Evolutionary conservation across 2,113 vertebrate species (phyloP), one percentile per base, ranked within the genome.

Genomic region (Leucopsar rothschildi): DNA sequence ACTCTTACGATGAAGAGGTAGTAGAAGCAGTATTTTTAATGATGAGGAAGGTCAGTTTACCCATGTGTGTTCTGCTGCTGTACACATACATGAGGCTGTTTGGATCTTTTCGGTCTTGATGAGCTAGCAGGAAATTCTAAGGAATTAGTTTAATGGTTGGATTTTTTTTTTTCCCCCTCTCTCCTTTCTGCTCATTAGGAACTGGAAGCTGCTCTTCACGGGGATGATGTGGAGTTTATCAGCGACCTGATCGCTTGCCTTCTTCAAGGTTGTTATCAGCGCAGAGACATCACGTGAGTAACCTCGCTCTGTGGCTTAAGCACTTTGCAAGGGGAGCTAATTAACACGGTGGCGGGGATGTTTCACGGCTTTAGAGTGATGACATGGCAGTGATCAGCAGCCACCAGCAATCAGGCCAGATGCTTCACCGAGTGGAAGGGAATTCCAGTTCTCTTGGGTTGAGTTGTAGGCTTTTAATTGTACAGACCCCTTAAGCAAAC

Each of bases 181-280:
- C 44, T 73, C 16, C 45, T 75, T 79, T 81, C 57, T 77, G 66
- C 59, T 84, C 63, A 68, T 81, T 96, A 99, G 99, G 99, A 99
- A 96, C 98, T 99, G 97, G 99, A 99, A 97, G 98, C 98, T 76
- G 99, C 99, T 66, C 98, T 99, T 95, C 98, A 98, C 57, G 98
- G 98, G 88, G 99, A 99, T 90, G 98, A 99, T 75, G 96, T 98
- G 64, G 98, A 98, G 82, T 99, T 99, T 97, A 99, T 99, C 70
- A 98, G 98, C 9, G 99, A 99, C 90, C 98, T 99, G 71, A 97
- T 99, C 57, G 98, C 99, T 96, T 99, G 98, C 96, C 98, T 99
- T 70, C 98, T 99, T 93, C 99, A 99, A 97, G 99, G 99, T 97
- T 99, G 99, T 91, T 99, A 99, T 95, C 99, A 99, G 96, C 99